Conservation (phyloP, 2,888 invertebrate genomes). For the Pheosia tremula region DNA sequence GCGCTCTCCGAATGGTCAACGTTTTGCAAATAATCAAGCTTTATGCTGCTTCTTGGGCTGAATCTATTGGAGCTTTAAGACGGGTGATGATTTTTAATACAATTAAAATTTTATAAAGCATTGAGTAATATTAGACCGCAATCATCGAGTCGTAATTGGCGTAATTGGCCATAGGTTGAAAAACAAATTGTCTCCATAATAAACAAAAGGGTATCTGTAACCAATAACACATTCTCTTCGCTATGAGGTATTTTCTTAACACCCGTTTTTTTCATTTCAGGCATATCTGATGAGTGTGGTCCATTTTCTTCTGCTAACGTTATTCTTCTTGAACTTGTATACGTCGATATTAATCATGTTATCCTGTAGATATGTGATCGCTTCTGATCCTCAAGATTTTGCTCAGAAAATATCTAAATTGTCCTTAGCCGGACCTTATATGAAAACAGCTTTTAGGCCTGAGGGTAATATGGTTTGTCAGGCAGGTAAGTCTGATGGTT, state of each 20-base stretch:
- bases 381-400: constrained; percentile 55
- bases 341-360: constrained; percentile 68
- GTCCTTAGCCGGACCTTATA: constrained; percentile 48
- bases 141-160: no score
- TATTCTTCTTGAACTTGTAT: constrained; percentile 77
- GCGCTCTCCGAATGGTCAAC: constrained; percentile 67
- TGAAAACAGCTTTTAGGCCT: constrained; percentile 55
- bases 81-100: constrained; percentile 53
- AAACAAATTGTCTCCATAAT: no score
- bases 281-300: constrained; percentile 79
- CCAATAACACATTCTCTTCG: no score
- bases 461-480: constrained; percentile 72
- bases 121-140: no score
- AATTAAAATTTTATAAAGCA: not conserved
- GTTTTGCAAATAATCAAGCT: constrained; percentile 76
- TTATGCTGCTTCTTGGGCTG: constrained; percentile 70
- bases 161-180: no score
- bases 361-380: constrained; percentile 69
- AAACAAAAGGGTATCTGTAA: no score
- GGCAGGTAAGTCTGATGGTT: constrained; percentile 46
- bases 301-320: constrained; percentile 74
- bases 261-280: constrained; percentile 53
- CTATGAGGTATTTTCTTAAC: not conserved
- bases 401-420: constrained; percentile 43
- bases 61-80: constrained; percentile 72